Evolutionary conservation across 2,797 vertebrate species (phyloP).

Genomic region (Hydrolagus colliei): DNA sequence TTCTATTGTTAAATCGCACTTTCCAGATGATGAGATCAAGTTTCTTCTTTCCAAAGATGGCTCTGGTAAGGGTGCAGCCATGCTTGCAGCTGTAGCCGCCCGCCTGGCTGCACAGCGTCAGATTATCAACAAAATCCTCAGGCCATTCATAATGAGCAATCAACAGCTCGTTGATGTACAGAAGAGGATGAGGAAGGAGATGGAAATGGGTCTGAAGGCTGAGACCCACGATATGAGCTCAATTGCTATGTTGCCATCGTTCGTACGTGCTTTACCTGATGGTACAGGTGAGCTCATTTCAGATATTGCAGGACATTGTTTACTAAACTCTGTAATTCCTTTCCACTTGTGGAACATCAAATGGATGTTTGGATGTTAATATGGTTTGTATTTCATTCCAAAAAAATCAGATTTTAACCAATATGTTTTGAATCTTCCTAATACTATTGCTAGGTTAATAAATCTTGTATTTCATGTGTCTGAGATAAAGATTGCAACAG

Average conservation of each 20-base stretch:
- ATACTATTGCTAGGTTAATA: too few species aligned
- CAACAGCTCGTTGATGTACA: too few species aligned
- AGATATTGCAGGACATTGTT: too few species aligned
- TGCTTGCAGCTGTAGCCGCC: slow-evolving; percentile 68
- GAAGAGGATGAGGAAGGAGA: slow-evolving; percentile 47
- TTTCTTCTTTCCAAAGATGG: slow-evolving; percentile 60
- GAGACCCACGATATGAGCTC: slow-evolving; percentile 38
- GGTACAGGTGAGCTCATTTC: slow-evolving; percentile 51
- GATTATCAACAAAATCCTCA: background rate
- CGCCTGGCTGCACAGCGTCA: slow-evolving; percentile 41
- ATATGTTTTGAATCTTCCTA: too few species aligned
- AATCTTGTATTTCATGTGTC: too few species aligned
- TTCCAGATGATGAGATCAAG: slow-evolving; percentile 53
- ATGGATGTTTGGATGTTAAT: too few species aligned
- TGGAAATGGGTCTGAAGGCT: slow-evolving; percentile 50
- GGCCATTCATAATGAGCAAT: too few species aligned
- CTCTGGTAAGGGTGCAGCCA: slow-evolving; percentile 64
- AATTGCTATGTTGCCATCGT: slow-evolving; percentile 62
- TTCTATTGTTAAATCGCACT: slow-evolving; percentile 46
- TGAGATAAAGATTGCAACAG: too few species aligned
- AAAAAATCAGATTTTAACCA: too few species aligned
- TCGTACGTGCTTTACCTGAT: slow-evolving; percentile 44
- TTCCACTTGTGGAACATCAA: too few species aligned
- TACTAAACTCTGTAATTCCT: too few species aligned
- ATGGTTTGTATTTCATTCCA: too few species aligned